Evolutionary conservation across 1,140 invertebrate species (phyloP).

Genomic region (Matsumurasca onukii): DNA sequence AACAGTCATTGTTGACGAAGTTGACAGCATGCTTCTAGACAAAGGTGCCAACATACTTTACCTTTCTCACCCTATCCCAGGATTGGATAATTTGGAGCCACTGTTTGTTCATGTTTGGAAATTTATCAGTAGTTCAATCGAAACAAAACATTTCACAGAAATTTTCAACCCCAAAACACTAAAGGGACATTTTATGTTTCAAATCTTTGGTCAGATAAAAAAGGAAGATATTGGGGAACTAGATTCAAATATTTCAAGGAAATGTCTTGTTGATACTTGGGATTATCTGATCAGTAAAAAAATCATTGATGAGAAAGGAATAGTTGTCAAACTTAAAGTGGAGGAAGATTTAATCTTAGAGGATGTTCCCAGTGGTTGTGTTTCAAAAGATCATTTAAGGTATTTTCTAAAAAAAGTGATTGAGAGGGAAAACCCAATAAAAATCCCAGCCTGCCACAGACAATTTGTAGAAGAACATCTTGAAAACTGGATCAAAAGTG

Average conservation of each 20-base stretch:
- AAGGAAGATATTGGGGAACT: neutral
- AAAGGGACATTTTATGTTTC: neutral
- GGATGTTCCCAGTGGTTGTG: neutral
- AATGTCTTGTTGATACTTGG: neutral
- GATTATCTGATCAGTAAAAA: neutral
- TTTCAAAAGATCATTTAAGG: neutral
- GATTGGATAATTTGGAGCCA: conserved; percentile 45
- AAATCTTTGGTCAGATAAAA: neutral
- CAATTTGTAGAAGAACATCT: conserved; percentile 38
- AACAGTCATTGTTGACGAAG: conserved; percentile 47
- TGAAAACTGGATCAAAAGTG: conserved; percentile 43
- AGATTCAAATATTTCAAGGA: neutral
- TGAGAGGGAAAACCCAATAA: neutral
- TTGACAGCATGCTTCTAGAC: conserved; percentile 49
- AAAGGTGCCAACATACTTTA: conserved; percentile 47
- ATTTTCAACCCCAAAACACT: neutral
- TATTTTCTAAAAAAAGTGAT: conserved; percentile 2
- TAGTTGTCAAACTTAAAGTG: neutral
- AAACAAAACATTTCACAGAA: neutral
- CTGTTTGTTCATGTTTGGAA: conserved; percentile 47
- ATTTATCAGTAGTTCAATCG: conserved; percentile 38
- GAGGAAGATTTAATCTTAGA: neutral
- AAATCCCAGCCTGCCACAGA: conserved; percentile 38
- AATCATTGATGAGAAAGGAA: neutral
- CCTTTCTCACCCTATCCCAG: conserved; percentile 44